Percentiles rank a stretch among this genome's conserved stretches.
Conservation (phyloP, 2,888 invertebrate genomes). For the Eupeodes luniger region DNA sequence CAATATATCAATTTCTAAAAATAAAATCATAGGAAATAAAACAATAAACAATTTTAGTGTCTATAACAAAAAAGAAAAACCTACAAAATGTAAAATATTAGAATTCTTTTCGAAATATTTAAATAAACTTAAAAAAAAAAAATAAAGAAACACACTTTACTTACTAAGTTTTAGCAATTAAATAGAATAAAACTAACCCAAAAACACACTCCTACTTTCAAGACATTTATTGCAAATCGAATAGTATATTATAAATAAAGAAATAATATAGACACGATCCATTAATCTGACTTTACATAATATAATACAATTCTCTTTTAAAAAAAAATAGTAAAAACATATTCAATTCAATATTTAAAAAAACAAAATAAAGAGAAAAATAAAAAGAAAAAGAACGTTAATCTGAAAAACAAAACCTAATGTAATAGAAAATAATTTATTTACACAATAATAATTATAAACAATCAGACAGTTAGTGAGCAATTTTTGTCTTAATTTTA, state of each 20-base stretch:
- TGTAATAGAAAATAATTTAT: conserved; percentile 60
- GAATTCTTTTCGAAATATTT: conserved; percentile 62
- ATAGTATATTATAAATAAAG: conserved; percentile 19
- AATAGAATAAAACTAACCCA: conserved; percentile 58
- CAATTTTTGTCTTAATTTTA: conserved; percentile 38
- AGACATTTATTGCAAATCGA: conserved; percentile 59
- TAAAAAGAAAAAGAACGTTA: conserved; percentile 58
- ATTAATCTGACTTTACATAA: conserved; percentile 49
- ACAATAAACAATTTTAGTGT: conserved; percentile 64
- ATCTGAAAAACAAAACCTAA: conserved; percentile 64
- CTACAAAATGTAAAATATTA: conserved; percentile 49
- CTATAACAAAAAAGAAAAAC: conserved; percentile 33
- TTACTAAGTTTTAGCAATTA: conserved; percentile 64
- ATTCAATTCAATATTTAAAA: conserved; percentile 14
- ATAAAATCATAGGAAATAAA: conserved; percentile 21
- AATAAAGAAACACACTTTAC: conserved; percentile 41
- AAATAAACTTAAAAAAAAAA: conserved; percentile 50
- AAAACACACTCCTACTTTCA: conserved; percentile 60
- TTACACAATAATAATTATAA: conserved; percentile 65
- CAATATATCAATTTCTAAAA: conserved; percentile 73
- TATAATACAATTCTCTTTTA: conserved; percentile 27
- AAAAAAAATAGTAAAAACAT: conserved; percentile 33
- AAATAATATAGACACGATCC: conserved; percentile 49
- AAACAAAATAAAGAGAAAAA: conserved; percentile 16
- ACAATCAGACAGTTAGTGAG: conserved; percentile 70